phyloP scores from a whole-genome alignment of 2,113 vertebrate species.

The Agelaius phoeniceus region DNA sequence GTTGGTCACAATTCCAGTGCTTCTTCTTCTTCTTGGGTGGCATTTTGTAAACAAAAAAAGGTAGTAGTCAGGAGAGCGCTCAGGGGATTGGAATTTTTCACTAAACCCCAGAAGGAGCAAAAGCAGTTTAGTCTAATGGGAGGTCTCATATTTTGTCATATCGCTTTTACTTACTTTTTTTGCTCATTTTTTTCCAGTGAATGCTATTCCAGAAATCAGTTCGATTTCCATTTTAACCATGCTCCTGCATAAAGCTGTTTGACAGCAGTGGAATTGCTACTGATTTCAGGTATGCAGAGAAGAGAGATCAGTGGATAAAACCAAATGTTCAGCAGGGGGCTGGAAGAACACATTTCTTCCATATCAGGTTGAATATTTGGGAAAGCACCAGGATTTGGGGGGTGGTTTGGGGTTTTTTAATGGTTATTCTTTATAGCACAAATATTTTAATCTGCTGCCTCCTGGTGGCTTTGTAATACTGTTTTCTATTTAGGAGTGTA shows the following conservation, averaged over 20 bases:
- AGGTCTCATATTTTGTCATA: background rate
- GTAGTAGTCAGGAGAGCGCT: background rate
- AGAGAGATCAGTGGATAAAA: background rate
- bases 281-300: background rate
- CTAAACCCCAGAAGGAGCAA: background rate
- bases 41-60: background rate
- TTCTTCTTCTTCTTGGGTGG: background rate
- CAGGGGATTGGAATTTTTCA: background rate
- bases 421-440: background rate
- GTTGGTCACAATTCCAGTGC: background rate
- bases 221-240: background rate
- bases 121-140: background rate
- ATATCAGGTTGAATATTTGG: background rate
- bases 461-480: background rate
- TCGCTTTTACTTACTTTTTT: background rate
- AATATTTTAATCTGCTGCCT: conserved; percentile 38
- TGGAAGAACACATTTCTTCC: background rate
- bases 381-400: background rate
- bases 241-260: background rate
- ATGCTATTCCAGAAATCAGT: background rate
- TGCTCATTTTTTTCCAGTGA: background rate
- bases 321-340: fast-evolving
- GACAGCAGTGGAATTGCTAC: background rate
- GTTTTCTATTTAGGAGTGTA: background rate
- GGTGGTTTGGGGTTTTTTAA: background rate